Percentiles rank a stretch among this genome's conserved stretches.
phyloP scores from a whole-genome alignment of 2,797 vertebrate species.

The Tinamus major region DNA sequence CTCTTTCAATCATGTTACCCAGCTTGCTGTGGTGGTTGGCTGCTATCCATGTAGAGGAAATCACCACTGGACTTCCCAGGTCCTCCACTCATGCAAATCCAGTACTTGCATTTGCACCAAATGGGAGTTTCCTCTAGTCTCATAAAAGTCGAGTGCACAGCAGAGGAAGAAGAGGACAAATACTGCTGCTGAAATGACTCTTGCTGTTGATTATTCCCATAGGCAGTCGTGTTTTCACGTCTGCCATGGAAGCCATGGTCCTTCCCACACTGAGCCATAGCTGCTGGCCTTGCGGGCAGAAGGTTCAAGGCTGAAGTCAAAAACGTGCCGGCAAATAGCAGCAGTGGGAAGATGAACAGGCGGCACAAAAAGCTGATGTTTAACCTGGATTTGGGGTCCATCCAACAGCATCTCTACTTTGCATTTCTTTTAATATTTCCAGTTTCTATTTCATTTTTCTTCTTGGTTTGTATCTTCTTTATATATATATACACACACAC shows the following conservation, averaged over 20 bases:
- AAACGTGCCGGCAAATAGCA: background rate
- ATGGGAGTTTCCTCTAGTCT: background rate
- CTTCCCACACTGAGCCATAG: background rate
- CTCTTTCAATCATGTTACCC: background rate
- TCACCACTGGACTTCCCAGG: background rate
- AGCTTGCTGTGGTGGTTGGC: background rate
- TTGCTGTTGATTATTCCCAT: background rate
- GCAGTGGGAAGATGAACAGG: background rate
- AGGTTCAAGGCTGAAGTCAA: background rate
- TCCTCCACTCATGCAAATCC: background rate
- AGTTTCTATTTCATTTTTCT: background rate
- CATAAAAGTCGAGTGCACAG: slow-evolving; percentile 1
- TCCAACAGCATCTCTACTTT: background rate
- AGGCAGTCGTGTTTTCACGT: fast-evolving
- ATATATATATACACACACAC: background rate
- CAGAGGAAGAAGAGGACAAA: slow-evolving; percentile 26
- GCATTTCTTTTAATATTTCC: background rate
- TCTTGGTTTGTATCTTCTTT: background rate
- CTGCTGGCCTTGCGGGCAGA: background rate
- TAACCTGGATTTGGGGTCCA: background rate
- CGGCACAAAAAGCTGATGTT: background rate
- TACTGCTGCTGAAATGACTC: background rate
- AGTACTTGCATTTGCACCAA: background rate
- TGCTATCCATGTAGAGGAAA: background rate
- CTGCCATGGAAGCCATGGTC: background rate